Conservation (phyloP, 2,888 invertebrate genomes). For the Conomelus anceps region DNA sequence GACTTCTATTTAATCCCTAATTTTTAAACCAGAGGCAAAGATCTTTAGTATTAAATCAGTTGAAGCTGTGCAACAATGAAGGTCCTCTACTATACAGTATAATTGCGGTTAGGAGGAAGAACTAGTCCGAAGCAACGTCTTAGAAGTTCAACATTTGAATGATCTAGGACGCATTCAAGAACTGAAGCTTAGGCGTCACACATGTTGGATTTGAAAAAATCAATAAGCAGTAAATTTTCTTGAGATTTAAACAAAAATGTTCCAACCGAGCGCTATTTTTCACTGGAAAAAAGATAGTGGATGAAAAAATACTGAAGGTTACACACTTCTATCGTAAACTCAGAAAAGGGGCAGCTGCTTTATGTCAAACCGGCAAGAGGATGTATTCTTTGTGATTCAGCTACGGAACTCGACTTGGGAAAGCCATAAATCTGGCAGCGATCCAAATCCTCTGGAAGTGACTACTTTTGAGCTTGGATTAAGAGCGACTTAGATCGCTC, state of each 20-base stretch:
- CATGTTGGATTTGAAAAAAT: neutral
- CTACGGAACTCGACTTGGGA: neutral
- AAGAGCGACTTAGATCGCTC: neutral
- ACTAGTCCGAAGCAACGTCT: neutral
- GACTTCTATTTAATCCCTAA: too few species aligned
- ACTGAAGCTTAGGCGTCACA: neutral
- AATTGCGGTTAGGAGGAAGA: too few species aligned
- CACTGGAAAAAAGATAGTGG: neutral
- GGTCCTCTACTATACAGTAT: too few species aligned
- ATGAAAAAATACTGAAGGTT: neutral
- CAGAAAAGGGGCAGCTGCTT: neutral
- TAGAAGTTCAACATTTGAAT: neutral
- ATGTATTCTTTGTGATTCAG: neutral
- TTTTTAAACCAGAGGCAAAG: too few species aligned
- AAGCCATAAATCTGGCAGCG: neutral
- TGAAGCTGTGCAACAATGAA: too few species aligned
- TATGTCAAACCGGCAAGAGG: neutral
- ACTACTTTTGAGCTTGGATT: neutral
- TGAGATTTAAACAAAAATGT: neutral
- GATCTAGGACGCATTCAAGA: neutral
- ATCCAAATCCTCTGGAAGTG: neutral
- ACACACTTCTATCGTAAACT: neutral
- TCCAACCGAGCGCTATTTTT: neutral
- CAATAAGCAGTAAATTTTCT: neutral
- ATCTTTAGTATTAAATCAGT: too few species aligned